Evolutionary conservation across 2,888 invertebrate genomes (phyloP).

Genomic region (Cantharis flavilabris): DNA sequence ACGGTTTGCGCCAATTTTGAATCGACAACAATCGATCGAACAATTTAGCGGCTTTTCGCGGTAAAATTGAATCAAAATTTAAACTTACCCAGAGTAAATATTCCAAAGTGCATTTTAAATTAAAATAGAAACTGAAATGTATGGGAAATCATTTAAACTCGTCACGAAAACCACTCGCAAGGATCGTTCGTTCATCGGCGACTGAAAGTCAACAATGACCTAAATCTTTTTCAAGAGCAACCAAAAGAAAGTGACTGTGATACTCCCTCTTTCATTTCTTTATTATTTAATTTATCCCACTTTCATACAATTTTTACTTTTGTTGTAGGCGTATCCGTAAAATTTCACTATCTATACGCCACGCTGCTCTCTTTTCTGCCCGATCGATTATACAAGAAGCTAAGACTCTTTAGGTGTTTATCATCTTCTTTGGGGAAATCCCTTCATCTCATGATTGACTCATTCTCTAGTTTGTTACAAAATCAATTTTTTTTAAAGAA

Average conservation of each 20-base stretch:
- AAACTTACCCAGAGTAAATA: slow-evolving; percentile 28
- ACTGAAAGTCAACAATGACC: slow-evolving; percentile 52
- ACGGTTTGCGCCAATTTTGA: neutral
- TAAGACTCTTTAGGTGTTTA: neutral
- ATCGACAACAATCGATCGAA: neutral
- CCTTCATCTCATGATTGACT: neutral
- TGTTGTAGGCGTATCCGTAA: slow-evolving; percentile 40
- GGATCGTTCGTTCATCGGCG: slow-evolving; percentile 31
- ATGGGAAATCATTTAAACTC: slow-evolving; percentile 10
- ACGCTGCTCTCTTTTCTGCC: neutral
- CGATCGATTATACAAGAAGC: neutral
- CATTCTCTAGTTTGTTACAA: neutral
- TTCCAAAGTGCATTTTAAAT: slow-evolving; percentile 31
- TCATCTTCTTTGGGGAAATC: neutral
- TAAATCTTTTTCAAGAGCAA: slow-evolving; percentile 51
- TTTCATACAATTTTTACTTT: slow-evolving; percentile 52
- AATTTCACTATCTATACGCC: slow-evolving; percentile 44
- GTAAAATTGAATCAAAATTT: neutral
- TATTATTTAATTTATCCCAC: slow-evolving; percentile 52
- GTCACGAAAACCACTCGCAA: slow-evolving; percentile 18
- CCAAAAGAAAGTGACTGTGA: slow-evolving; percentile 53
- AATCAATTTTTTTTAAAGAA: neutral
- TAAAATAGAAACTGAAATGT: slow-evolving; percentile 13
- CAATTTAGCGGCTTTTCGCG: neutral
- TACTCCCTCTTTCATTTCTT: slow-evolving; percentile 47